These are phyloP conservation scores for Hapalemur alaotrensis DNA, from an alignment of 2,797 vertebrate genomes.

Conservation along the genomic window DNA sequence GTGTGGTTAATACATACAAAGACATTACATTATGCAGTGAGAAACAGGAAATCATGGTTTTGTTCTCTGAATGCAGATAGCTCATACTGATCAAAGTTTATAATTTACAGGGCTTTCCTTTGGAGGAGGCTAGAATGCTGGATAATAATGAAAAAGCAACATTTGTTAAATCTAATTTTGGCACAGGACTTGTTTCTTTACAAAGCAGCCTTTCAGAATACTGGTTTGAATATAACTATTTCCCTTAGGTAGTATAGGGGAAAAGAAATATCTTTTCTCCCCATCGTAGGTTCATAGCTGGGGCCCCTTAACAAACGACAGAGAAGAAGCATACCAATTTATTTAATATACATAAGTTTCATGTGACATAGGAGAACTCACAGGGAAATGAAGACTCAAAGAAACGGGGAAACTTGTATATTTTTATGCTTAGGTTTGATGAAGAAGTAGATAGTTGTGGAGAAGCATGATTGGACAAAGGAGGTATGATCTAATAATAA, in stretches of 20 bases:
- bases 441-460: not conserved
- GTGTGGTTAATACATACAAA: not conserved
- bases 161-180: constrained; percentile 9
- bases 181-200: constrained; percentile 4
- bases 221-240: not conserved
- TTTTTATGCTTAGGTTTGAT: not conserved
- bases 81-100: constrained; percentile 4
- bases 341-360: not conserved
- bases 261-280: not conserved
- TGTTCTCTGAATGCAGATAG: constrained; percentile 19
- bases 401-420: not conserved
- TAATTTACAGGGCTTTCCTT: constrained; percentile 31
- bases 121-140: not conserved
- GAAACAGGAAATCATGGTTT: not conserved
- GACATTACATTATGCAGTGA: constrained; percentile 8
- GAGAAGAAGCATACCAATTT: not conserved
- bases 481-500: not conserved
- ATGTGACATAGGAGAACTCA: not conserved
- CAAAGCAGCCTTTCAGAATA: constrained; percentile 34
- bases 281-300: not conserved
- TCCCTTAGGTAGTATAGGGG: not conserved
- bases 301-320: not conserved
- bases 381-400: not conserved
- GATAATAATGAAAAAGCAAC: constrained; percentile 35
- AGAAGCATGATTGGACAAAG: not conserved